Percentiles rank a stretch among this genome's conserved stretches.
phyloP scores from a whole-genome alignment of 2,113 vertebrate genomes.

The Thermophis baileyi region DNA sequence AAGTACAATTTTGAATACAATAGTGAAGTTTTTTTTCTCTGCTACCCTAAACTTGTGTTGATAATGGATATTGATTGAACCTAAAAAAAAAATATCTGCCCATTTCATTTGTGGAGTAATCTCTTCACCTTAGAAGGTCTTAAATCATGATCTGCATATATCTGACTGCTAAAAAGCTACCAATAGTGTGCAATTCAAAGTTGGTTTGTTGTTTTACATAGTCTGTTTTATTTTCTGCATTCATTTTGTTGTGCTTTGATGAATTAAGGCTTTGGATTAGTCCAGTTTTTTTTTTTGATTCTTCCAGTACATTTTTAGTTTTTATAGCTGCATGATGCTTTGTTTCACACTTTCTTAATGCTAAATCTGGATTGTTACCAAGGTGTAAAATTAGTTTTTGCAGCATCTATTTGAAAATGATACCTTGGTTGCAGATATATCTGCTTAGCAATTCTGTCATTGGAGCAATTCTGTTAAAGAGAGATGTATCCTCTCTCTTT shows the following conservation, averaged over 20 bases:
- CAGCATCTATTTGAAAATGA: background rate
- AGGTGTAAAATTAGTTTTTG: background rate
- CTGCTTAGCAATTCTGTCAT: background rate
- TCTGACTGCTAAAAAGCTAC: background rate
- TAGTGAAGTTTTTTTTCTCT: background rate
- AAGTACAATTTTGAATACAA: background rate
- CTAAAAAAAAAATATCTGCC: background rate
- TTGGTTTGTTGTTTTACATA: background rate
- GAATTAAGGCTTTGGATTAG: background rate
- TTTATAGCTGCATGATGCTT: background rate
- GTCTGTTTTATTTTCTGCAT: background rate
- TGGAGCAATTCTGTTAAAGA: background rate
- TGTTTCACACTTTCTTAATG: background rate
- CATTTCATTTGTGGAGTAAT: background rate
- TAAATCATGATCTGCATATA: background rate
- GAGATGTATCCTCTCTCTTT: background rate
- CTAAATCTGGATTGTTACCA: background rate
- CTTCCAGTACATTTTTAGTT: background rate
- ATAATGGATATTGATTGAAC: background rate
- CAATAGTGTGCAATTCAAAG: background rate
- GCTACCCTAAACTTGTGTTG: too few relatives aligned
- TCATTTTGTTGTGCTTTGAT: background rate
- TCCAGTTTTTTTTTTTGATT: background rate
- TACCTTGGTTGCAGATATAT: background rate
- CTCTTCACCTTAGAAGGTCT: background rate